Base-by-base conservation (phyloP, 2,888 invertebrate species). In the Amblyjoppa proteus region DNA sequence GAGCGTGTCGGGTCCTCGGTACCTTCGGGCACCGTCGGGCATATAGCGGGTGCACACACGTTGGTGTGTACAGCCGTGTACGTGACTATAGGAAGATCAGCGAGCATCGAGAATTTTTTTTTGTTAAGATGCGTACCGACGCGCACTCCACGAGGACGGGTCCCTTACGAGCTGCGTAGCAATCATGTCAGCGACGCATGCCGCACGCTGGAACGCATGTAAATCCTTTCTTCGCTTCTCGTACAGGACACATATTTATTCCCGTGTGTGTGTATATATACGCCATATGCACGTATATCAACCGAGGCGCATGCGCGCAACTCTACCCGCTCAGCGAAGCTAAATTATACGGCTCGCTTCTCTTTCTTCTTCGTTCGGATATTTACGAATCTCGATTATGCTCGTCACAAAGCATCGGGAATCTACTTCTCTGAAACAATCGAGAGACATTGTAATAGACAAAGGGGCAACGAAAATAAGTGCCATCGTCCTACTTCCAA, bases 121-220 rank as follows among this genome's bases (percentile, higher is more conserved):
- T 88, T 91, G 88, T 92, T 91, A 90, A 91, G 91, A 92, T 92
- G 92, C 92, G 91, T 89, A 91, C 91, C 91, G 89, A 92, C 92
- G 88, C 91, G 91, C 90, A 90, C 92, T 91, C 91, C 91, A 90
- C 91, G 83, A 74, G 80, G 75, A 85, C 80, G 74, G 82, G 90
- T 91, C 88, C 88, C 86, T 80, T 90, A 87, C 85, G 89, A 51
- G 85, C 89, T 91, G 90, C 91, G 91, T 91, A 90, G 92, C 92
- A 92, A 92, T 91, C 92, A 90, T 92, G 92, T 93, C 92, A 92
- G 92, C 92, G 86, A 84, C 84, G 84, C 81, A 89, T 86, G 90
- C 89, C 88, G 89, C 90, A 92, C 89, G 92, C 91, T 92, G 93
- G 91, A 92, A 92, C 92, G 93, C 93, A 93, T 93, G 93, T 93